Base-by-base conservation (phyloP, 2,113 vertebrate genomes). In the Tautogolabrus adspersus region DNA sequence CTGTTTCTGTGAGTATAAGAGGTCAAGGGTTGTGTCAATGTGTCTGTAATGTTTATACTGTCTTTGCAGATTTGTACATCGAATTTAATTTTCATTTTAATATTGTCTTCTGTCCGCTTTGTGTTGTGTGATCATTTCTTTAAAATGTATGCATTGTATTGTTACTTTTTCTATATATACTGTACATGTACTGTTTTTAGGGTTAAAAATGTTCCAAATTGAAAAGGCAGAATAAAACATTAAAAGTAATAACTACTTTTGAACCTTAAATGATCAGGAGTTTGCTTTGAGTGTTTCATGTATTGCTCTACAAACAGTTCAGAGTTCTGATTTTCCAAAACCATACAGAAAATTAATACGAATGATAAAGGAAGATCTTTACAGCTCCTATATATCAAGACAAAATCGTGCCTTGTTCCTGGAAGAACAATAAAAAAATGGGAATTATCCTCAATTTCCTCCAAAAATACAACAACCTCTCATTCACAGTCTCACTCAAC, bases 371-470 rank as follows among this genome's bases (percentile, higher is more conserved):
- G 4, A 57, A 19, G 15, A 71, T 57, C 58, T 38, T 16, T 23
- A 47, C 58, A 62, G 38, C 13, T 23, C 57, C 13, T 75, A 10
- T 22, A 30, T 47, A 40, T 38, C 11, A 54, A 68, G 40, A 77
- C 2, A 54, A 30, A 68, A 76, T 54, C 57, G 47, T 52, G 54
- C 18, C 51, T 64, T 81, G 76, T 91, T 92, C 90, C 85, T 90
- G 40, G 83, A 93, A 87, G 83, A 80, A 71, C 49, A 65, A 40
- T 30, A 42, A 84, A 47, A 87, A 84, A 87, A 86, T 60, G 79
- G 78, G 56, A 89, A 88, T 56, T 91, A 90, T 84, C 87, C 87
- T 88, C 16, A 49, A 52, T 88, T 66, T 69, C 34, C 44, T 49
- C 77, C 72, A 68, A 82, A 80, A 85, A 90, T 89, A 88, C 74